Conservation (phyloP, 2,797 vertebrate species). For the Poeciliopsis gracilis region DNA sequence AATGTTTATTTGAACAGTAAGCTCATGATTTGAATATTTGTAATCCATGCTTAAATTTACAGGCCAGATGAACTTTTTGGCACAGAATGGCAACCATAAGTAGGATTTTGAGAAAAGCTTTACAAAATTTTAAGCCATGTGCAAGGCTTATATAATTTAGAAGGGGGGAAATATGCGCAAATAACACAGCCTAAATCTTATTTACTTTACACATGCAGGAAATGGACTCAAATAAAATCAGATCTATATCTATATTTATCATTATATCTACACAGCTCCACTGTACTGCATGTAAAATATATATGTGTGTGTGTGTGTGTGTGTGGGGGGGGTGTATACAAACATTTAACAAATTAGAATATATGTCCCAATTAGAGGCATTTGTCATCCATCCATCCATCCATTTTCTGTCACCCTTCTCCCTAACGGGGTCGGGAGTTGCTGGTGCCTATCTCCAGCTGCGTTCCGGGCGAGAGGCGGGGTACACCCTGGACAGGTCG, state of each 20-base stretch:
- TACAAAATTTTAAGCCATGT: slow-evolving; percentile 90
- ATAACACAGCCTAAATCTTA: slow-evolving; percentile 78
- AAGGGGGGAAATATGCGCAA: slow-evolving; percentile 70
- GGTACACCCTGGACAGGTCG: no score
- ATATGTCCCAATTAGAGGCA: no score
- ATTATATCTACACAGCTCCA: slow-evolving; percentile 49
- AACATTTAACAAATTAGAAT: no score
- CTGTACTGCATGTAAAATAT: slow-evolving; percentile 22
- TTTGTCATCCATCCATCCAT: no score
- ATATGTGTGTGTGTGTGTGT: no score
- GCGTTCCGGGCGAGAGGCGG: no score
- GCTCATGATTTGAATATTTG: slow-evolving; percentile 91
- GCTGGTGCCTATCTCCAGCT: no score
- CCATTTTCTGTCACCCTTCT: no score
- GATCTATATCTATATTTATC: slow-evolving; percentile 43
- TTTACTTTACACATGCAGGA: slow-evolving; percentile 77
- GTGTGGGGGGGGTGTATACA: no score
- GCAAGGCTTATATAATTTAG: slow-evolving; percentile 89
- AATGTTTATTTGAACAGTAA: slow-evolving; percentile 92
- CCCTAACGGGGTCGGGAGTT: no score
- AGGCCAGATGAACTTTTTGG: slow-evolving; percentile 91
- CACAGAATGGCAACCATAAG: slow-evolving; percentile 87
- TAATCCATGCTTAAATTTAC: slow-evolving; percentile 91
- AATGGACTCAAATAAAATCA: slow-evolving; percentile 43
- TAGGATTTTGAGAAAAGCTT: slow-evolving; percentile 89